Base-by-base conservation (phyloP, 1,140 invertebrate genomes). In the Cyphomyrmex costatus region DNA sequence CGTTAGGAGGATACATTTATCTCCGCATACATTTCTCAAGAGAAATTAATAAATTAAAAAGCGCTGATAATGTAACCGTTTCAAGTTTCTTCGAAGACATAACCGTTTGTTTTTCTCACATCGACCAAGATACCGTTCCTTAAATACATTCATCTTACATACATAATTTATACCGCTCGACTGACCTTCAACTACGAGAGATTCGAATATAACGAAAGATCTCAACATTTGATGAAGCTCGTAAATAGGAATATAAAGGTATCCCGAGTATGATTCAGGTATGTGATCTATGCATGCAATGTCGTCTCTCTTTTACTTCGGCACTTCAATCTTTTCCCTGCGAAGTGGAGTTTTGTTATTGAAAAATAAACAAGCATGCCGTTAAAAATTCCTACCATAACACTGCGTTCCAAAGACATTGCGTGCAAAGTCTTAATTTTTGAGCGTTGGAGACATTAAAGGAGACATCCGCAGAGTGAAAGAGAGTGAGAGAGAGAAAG, bases 331-430 rank as follows among this genome's bases (percentile, higher is more conserved):
- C 21, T 14, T 7, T 42, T 42, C 21, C 21, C 8, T 14, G 14
- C 14, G 21, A 56, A 70, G 33, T 19, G 7, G 49, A 42, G n/a
- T 51, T 46, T 71, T 60, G 63, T 53, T 66, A 66, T 66, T 61
- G 61, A 14, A 30, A 79, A 79, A 79, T 63, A 27, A 49, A 46
- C 46, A 68, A 30, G 10, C 49, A 6, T 2, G 16, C 19, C 8
- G 14, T 33, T 36, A 60, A 74, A 73, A 58, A 73, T 19, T 58
- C 65, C 14, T 36, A 36, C 24, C 16, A 51, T 70, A 56, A 71
- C 21, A n/a, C 51, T 73, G 60, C 61, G 73, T 74, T 83, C 53
- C 53, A 74, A 46, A 16, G n/a, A 16, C n/a, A 19, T 46, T n/a
- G 65, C 42, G 36, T 24, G 61, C 61, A 30, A 61, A 60, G 49